phyloP scores from a whole-genome alignment of 2,888 invertebrate genomes.

The Conomelus anceps region DNA sequence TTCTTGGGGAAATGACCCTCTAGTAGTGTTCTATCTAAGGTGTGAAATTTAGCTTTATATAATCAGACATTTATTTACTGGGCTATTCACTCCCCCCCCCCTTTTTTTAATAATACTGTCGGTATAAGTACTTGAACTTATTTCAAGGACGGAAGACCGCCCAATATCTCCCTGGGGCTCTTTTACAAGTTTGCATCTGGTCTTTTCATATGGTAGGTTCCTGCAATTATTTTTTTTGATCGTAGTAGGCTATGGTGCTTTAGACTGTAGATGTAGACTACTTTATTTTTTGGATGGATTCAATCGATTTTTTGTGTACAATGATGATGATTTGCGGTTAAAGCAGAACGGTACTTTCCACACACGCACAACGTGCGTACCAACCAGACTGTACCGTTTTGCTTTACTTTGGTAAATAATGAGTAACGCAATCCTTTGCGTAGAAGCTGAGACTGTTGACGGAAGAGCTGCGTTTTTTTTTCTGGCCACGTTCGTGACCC shows the following conservation, averaged over 20 bases:
- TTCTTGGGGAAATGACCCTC: too few relatives aligned
- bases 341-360: not conserved
- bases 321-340: not conserved
- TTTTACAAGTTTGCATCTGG: too few relatives aligned
- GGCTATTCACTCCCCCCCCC: too few relatives aligned
- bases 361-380: not conserved
- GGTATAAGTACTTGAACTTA: too few relatives aligned
- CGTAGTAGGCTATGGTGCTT: not conserved
- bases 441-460: not conserved
- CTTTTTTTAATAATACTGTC: too few relatives aligned
- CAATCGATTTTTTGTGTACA: not conserved
- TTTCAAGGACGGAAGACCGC: too few relatives aligned
- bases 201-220: not conserved
- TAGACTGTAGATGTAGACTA: not conserved
- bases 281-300: not conserved
- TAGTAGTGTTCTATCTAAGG: too few relatives aligned
- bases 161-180: too few relatives aligned
- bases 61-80: too few relatives aligned
- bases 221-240: not conserved
- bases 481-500: not conserved
- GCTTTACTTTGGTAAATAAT: not conserved
- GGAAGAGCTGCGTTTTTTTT: not conserved
- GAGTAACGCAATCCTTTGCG: not conserved
- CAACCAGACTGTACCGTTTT: not conserved
- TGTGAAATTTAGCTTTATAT: too few relatives aligned